Percentiles rank a stretch among this genome's conserved stretches.
These are phyloP conservation scores for Maccullochella peelii DNA, from an alignment of 2,113 vertebrate genomes.

Conservation along the genomic window DNA sequence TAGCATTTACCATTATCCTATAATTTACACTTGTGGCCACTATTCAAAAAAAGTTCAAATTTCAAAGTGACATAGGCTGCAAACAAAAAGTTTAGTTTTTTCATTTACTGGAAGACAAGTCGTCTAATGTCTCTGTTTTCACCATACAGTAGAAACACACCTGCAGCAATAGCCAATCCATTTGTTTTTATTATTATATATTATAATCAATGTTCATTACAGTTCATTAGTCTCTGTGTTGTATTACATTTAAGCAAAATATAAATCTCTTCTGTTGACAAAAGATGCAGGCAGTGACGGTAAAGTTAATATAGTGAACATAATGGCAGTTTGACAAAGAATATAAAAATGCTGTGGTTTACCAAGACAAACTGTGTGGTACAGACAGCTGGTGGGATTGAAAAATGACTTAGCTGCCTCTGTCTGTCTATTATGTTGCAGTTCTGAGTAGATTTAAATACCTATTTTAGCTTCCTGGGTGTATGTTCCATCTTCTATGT, in stretches of 20 bases:
- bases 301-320: not conserved
- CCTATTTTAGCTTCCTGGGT: slow-evolving; percentile 26
- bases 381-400: not conserved
- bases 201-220: not conserved
- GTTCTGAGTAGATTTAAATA: slow-evolving; percentile 25
- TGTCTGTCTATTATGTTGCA: slow-evolving; percentile 6
- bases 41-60: no score
- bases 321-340: not conserved
- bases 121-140: no score
- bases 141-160: no score
- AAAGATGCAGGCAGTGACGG: not conserved
- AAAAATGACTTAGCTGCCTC: slow-evolving; percentile 1
- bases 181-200: not conserved
- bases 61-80: no score
- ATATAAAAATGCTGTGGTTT: not conserved
- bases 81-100: no score
- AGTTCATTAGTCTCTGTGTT: not conserved
- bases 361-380: not conserved
- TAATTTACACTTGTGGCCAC: not conserved
- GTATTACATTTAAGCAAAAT: not conserved
- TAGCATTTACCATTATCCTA: not conserved
- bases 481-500: slow-evolving; percentile 44
- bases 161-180: no score
- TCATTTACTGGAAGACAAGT: no score
- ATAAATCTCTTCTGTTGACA: not conserved